Base-by-base conservation (phyloP, 2,113 vertebrate genomes). In the Henicopernis longicauda region DNA sequence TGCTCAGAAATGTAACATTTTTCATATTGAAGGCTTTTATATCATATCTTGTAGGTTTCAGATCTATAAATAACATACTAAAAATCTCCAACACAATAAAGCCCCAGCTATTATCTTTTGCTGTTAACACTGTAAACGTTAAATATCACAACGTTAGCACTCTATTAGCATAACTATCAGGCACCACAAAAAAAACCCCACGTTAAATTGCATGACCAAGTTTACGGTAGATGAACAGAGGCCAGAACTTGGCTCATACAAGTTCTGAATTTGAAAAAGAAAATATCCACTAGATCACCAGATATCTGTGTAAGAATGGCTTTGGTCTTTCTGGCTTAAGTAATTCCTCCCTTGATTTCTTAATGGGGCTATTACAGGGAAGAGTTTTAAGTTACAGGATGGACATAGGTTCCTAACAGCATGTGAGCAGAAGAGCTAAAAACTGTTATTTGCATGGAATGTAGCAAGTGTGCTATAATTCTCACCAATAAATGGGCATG, bases 21-120 rank as follows among this genome's bases (percentile, higher is more conserved):
- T 95, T 95, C 95, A 96, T 96, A 97, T 89, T 90, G 94, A 97
- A 96, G 57, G 92, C 88, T 96, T 97, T 97, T 97, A 90, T 97
- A 96, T 97, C 92, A 92, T 96, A 96, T 97, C 93, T 95, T 80
- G 79, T 93, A 96, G 29, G 84, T 90, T 96, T 94, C 94, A 91
- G 58, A 80, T 86, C 81, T 93, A 94, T 90, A 95, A 97, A 96
- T 86, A 97, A 90, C 79, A 89, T 40, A 73, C 83, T 57, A 62
- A 96, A 95, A 97, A 36, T 45, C 81, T 93, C 34, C 44, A 82
- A 82, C 38, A 76, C 58, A 88, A 78, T 49, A 81, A 76, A 83
- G 49, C 63, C 80, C 58, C n/a, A 63, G 72, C 71, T 90, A 89
- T 82, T 86, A 42, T 54, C 20, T 88, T 63, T 73, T 67, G 14